A percentile compares a stretch with the other conserved stretches of the same genome.
Evolutionary conservation across 2,797 vertebrate species (phyloP).

Genomic region (Rhinoraja longicauda): DNA sequence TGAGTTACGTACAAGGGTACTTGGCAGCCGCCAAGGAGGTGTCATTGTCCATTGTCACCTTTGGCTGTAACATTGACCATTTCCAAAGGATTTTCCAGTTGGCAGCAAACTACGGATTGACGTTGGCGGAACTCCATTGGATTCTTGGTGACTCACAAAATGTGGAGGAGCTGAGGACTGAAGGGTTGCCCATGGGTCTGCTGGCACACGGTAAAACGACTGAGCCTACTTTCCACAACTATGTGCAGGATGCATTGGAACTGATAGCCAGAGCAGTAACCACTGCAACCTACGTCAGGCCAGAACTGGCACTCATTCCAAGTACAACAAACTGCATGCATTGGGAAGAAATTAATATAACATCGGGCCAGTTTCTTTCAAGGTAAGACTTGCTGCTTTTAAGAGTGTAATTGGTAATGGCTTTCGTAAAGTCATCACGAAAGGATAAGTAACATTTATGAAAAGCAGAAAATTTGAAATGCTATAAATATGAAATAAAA

Average conservation of each 20-base stretch:
- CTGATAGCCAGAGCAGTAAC: slow-evolving; percentile 81
- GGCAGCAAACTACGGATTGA: slow-evolving; percentile 63
- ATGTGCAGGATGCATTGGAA: slow-evolving; percentile 86
- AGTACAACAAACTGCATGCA: slow-evolving; percentile 91
- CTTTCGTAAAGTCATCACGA: not conserved
- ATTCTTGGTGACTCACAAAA: slow-evolving; percentile 91
- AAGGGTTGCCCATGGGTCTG: slow-evolving; percentile 83
- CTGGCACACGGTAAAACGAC: slow-evolving; percentile 85
- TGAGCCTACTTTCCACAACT: slow-evolving; percentile 77
- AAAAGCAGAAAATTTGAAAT: too few relatives aligned
- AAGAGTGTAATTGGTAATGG: not conserved
- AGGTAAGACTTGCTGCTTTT: slow-evolving; percentile 64
- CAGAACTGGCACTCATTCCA: slow-evolving; percentile 83
- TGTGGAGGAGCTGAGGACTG: slow-evolving; percentile 82
- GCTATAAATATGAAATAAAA: too few relatives aligned
- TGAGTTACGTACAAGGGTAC: slow-evolving; percentile 66
- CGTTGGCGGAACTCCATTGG: slow-evolving; percentile 78
- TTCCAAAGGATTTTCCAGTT: slow-evolving; percentile 72
- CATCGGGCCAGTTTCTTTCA: slow-evolving; percentile 85
- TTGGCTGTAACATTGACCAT: slow-evolving; percentile 85
- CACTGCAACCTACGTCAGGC: slow-evolving; percentile 73
- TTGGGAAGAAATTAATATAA: slow-evolving; percentile 66
- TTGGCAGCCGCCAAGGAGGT: slow-evolving; percentile 74
- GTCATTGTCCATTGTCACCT: slow-evolving; percentile 76
- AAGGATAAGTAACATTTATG: not conserved